phyloP scores from a whole-genome alignment of 2,113 vertebrate genomes.

The Collichthys lucidus region DNA sequence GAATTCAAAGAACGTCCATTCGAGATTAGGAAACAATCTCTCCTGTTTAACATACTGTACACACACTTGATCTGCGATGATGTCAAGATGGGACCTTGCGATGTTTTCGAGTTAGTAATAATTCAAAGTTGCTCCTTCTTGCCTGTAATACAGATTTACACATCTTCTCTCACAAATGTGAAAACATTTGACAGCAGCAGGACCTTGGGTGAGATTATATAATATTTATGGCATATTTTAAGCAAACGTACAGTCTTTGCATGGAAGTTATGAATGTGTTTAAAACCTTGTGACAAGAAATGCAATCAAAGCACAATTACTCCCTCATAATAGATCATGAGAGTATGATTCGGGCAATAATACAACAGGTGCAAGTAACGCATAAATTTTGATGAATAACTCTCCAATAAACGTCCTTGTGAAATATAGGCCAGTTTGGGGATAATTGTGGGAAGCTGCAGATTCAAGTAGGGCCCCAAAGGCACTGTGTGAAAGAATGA shows the following conservation, averaged over 20 bases:
- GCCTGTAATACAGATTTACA: background rate
- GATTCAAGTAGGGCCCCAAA: constrained; percentile 21
- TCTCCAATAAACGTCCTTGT: constrained; percentile 22
- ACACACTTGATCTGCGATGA: constrained; percentile 37
- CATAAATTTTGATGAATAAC: background rate
- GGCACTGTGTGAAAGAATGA: constrained; percentile 28
- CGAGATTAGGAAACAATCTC: constrained; percentile 51
- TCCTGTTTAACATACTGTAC: constrained; percentile 43
- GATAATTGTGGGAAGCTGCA: constrained; percentile 26
- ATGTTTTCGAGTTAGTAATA: constrained; percentile 36
- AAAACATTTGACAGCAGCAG: background rate
- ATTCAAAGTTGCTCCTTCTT: constrained; percentile 23
- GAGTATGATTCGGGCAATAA: background rate
- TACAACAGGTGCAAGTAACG: background rate
- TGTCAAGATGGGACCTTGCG: constrained; percentile 23
- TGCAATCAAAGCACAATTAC: background rate
- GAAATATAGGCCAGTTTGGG: constrained; percentile 46
- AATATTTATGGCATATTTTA: background rate
- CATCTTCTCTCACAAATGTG: background rate
- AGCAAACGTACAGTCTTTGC: background rate
- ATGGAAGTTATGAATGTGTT: background rate
- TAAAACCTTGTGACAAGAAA: background rate
- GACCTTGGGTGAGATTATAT: background rate
- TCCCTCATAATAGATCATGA: background rate
- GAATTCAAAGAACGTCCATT: constrained; percentile 63